Conservation (phyloP, 2,797 vertebrate species). For the Pangasius krempfi region DNA sequence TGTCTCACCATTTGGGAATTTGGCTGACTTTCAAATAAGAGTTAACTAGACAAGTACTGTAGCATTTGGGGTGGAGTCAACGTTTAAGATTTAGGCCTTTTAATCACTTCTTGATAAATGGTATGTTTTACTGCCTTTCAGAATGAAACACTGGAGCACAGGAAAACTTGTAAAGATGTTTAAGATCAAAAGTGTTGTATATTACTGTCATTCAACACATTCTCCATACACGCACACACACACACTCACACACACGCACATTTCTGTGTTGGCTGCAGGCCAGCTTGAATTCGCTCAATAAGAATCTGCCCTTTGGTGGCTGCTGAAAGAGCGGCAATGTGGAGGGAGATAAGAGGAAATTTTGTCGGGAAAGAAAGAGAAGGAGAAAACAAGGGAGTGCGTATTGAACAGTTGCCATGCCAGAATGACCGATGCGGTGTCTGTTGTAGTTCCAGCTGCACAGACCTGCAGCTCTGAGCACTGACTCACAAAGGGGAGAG, state of each 20-base stretch:
- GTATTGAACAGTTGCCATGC: constrained; percentile 63
- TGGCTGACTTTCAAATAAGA: not conserved
- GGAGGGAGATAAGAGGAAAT: constrained; percentile 37
- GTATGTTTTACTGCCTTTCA: not conserved
- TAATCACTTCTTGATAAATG: not conserved
- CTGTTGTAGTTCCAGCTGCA: constrained; percentile 56
- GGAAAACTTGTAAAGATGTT: not conserved
- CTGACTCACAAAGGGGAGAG: constrained; percentile 22
- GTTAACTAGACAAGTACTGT: not conserved
- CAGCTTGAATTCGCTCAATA: constrained; percentile 53
- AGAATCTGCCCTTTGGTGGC: constrained; percentile 59
- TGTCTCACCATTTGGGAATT: not conserved
- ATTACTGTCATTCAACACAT: constrained; percentile 3
- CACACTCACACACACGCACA: constrained; percentile 7
- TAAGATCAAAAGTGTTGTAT: not conserved
- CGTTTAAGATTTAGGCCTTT: not conserved
- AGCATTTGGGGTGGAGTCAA: not conserved
- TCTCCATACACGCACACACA: constrained; percentile 23
- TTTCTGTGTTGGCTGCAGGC: constrained; percentile 49
- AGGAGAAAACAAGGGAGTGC: constrained; percentile 34
- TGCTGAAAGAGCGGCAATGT: constrained; percentile 53
- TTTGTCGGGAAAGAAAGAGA: constrained; percentile 48
- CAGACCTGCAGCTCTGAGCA: constrained; percentile 23
- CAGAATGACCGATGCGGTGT: constrained; percentile 58
- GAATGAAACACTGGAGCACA: not conserved